Evolutionary conservation across 2,888 invertebrate genomes (phyloP).

Genomic region (Phasia obesa): DNA sequence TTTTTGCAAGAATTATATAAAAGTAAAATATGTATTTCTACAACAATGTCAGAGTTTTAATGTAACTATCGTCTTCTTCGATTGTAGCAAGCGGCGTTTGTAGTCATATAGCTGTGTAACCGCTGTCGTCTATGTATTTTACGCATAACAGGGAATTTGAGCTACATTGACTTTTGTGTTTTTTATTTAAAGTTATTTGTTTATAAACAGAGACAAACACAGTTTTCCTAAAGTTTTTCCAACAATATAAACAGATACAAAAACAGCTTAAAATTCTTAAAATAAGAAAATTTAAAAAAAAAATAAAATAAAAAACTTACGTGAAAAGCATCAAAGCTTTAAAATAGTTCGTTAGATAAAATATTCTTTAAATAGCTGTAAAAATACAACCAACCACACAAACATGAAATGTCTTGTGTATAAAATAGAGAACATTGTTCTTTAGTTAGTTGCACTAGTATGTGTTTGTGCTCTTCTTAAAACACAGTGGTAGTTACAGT

Average conservation of each 20-base stretch:
- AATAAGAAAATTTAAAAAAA: background rate
- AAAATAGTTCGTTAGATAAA: conserved; percentile 50
- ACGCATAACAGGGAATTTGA: no score
- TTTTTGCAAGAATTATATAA: no score
- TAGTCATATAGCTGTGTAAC: no score
- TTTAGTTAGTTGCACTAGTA: conserved; percentile 4
- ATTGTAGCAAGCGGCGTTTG: no score
- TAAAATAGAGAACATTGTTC: conserved; percentile 10
- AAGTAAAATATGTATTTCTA: no score
- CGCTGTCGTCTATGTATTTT: no score
- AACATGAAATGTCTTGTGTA: background rate
- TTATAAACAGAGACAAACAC: no score
- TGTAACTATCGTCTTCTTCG: no score
- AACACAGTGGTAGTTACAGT: conserved; percentile 13
- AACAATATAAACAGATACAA: background rate
- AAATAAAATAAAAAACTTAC: background rate
- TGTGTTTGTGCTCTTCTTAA: background rate
- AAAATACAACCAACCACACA: conserved; percentile 4
- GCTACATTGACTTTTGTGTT: no score
- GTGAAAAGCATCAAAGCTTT: conserved; percentile 27
- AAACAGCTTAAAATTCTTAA: conserved; percentile 13
- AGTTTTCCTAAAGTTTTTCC: no score
- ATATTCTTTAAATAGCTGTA: conserved; percentile 37
- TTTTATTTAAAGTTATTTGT: no score
- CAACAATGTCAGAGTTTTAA: no score